Conservation (phyloP, 2,113 vertebrate genomes). For the Pitta sordida region DNA sequence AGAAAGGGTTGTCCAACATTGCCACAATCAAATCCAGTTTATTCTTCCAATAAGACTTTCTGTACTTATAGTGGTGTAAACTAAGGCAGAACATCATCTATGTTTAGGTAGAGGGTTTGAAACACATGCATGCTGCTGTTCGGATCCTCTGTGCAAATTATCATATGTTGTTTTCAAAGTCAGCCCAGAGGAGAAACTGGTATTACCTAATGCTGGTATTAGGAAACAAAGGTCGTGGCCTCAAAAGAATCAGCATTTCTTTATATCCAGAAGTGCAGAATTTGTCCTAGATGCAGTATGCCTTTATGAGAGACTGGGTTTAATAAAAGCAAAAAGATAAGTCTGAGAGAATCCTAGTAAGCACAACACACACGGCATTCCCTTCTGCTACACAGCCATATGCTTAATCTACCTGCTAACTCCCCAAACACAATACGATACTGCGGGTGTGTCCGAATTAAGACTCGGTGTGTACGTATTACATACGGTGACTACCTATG, state of each 20-base stretch:
- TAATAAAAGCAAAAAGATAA: not conserved
- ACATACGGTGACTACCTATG: not conserved
- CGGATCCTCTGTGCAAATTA: not conserved
- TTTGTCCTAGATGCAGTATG: not conserved
- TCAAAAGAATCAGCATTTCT: not conserved
- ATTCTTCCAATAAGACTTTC: not conserved
- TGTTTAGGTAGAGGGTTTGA: not conserved
- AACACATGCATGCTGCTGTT: not conserved
- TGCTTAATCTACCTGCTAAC: not conserved
- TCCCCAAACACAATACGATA: not conserved
- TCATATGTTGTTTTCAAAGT: not conserved
- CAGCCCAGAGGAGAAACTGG: not conserved
- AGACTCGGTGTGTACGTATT: accelerated
- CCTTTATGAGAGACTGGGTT: not conserved
- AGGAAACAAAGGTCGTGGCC: not conserved
- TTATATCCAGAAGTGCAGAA: not conserved
- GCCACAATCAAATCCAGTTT: not conserved
- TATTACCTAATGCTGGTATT: not conserved
- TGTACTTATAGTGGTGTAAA: not conserved
- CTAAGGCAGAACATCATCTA: not conserved
- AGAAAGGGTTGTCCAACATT: not conserved
- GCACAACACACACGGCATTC: accelerated
- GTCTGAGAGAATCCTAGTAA: not conserved
- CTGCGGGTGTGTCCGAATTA: not conserved
- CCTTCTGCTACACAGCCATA: not conserved